Evolutionary conservation across 1,140 invertebrate species (phyloP), one percentile per base, ranked within the genome.

Genomic region (Anoplolepis gracilipes): DNA sequence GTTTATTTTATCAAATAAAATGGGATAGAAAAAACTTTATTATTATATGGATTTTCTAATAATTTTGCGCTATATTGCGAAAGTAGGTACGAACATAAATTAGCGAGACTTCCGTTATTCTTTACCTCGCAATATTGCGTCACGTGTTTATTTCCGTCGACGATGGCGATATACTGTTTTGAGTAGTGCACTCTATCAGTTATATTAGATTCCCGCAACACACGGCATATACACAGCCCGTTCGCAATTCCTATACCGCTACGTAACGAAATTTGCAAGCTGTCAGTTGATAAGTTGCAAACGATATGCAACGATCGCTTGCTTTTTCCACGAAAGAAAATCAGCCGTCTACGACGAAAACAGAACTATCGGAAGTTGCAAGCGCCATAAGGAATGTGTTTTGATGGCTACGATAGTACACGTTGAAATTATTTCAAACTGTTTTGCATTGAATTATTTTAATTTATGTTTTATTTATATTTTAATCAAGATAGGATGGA

Each of bases 121-220:
- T 85, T 81, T 65, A 75, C 67, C 67, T 72, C 59, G 53, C 49
- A 13, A 28, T 39, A 61, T 88, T 88, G 72, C 78, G 61, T 89
- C 84, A 82, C 36, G 8, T n/a, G 33, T 30, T 72, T 73, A 84
- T 84, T 84, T 77, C 36, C 13, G 70, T 75, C 69, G n/a, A 5
- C 19, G 22, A 69, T 49, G 19, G 42, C 61, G 61, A 76, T 67
- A 75, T 76, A 84, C 25, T 53, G 72, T 77, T 77, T 77, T 53
- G 72, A 77, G 13, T 42, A 55, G 33, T 49, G 30, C 78, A 39
- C 78, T 72, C 57, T 77, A 88, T 89, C 88, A 72, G 87, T 82
- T 87, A 61, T 84, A 87, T 89, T 89, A 90, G 55, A 90, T 87
- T 90, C 85, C 61, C 65, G 78, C 82, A 62, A 53, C 77, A 86